Evolutionary conservation across 30 jellyfish, hydroid and myxozoan species (phyloP).

Genomic region (Hydractinia echinata): DNA sequence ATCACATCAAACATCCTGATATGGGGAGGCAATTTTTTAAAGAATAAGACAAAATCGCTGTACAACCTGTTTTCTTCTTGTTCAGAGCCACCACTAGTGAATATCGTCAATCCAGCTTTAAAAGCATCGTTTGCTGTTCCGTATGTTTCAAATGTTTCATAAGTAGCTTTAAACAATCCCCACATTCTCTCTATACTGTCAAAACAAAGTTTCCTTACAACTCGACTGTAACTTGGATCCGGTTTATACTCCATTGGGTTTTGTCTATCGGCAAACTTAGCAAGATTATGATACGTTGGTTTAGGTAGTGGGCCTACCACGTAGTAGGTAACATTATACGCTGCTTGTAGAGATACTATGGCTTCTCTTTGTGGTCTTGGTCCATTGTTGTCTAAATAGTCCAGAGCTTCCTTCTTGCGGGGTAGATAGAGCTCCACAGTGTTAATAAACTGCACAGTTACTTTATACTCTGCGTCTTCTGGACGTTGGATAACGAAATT

Average conservation of each 20-base stretch:
- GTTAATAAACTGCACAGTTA: constrained; percentile 31
- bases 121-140: neutral
- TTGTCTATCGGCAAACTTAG: constrained; percentile 35
- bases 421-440: constrained; percentile 63
- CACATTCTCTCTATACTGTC: constrained; percentile 5
- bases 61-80: constrained; percentile 24
- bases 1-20: constrained; percentile 45
- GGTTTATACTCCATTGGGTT: constrained; percentile 52
- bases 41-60: too few relatives aligned
- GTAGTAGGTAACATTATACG: constrained; percentile 40
- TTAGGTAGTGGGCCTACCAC: constrained; percentile 70
- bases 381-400: constrained; percentile 45
- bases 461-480: neutral
- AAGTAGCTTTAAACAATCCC: constrained; percentile 33
- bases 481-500: neutral
- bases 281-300: constrained; percentile 45
- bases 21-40: too few relatives aligned
- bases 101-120: neutral
- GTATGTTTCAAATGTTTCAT: constrained; percentile 42
- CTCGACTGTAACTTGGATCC: constrained; percentile 16
- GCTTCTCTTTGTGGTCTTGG: constrained; percentile 63
- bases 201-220: constrained; percentile 16
- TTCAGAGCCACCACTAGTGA: constrained; percentile 38
- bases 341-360: constrained; percentile 58
- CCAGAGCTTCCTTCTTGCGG: constrained; percentile 47